Conservation (phyloP, 2,797 vertebrate species). For the Gastrophryne carolinensis region DNA sequence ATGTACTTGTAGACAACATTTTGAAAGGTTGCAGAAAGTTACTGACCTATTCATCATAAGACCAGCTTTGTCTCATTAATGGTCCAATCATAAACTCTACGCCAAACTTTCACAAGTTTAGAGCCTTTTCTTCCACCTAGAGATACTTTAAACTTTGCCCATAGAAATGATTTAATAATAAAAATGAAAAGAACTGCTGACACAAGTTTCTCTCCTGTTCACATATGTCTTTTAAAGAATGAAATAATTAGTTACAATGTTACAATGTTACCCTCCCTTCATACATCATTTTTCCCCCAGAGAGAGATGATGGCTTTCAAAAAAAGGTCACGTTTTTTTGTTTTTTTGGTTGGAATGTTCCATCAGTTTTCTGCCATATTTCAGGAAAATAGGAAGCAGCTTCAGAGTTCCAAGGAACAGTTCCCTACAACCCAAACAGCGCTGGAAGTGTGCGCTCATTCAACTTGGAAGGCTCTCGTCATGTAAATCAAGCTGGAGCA, state of each 20-base stretch:
- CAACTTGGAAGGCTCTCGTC: neutral
- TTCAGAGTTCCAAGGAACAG: neutral
- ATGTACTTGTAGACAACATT: no score
- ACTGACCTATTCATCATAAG: no score
- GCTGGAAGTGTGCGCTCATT: constrained; percentile 8
- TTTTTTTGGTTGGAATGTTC: neutral
- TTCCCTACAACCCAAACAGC: constrained; percentile 10
- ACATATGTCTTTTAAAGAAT: constrained; percentile 1
- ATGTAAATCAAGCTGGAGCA: constrained; percentile 22
- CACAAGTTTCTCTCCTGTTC: neutral
- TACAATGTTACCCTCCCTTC: constrained; percentile 16
- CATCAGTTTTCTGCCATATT: constrained; percentile 24
- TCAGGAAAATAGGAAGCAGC: constrained; percentile 25
- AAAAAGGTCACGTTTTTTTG: neutral
- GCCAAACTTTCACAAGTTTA: no score
- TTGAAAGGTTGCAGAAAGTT: no score
- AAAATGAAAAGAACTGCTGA: no score
- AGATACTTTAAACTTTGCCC: no score
- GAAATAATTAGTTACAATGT: neutral
- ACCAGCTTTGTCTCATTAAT: no score
- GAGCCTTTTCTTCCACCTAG: no score
- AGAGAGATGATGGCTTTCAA: constrained; percentile 1
- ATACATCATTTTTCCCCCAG: constrained; percentile 21
- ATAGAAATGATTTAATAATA: no score
- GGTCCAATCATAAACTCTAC: no score